Evolutionary conservation across 92 coral and sea anemone species (phyloP), one percentile per base, ranked within the genome.

Genomic region (Porites lobata): DNA sequence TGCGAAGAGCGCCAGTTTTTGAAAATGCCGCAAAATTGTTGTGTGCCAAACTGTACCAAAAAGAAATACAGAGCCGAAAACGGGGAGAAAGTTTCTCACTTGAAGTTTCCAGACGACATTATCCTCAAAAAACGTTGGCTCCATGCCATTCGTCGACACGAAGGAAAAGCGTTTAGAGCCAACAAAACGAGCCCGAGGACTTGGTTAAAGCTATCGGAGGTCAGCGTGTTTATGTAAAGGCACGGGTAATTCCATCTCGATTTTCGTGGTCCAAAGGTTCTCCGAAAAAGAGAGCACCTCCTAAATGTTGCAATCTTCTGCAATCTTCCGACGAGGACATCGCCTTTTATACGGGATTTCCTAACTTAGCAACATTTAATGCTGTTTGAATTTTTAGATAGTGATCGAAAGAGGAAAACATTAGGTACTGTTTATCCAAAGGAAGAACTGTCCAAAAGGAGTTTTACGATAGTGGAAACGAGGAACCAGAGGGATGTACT

Each of bases 251-350:
- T 9, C 75, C 75, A 29, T 69, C 75, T 29, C 38, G 38, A 29
- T 29, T 29, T 29, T 29, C 38, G 38, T 29, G 38, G 3, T 29
- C 38, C 38, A 29, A 29, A 29, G 38, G 38, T 29, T 29, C 38
- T 29, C 3, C 38, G 38, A 29, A 29, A 29, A 29, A 29, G 38
- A 1, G 38, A 29, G 38, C 38, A 29, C 38, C 38, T 29, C 38
- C 38, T 29, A 29, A 29, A 29, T 29, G 38, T 29, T 2, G 38
- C 38, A 29, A 29, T 29, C 38, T 29, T 29, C 3, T 2, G 8
- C 75, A 19, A 21, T 69, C 22, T 69, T 69, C 69, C 15, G 90
- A 87, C 65, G 32, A 87, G 80, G 90, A 87, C 71, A 24, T 87
- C 15, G 90, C 90, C 26, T 87, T 29, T 29, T 29, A 29, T 29